Conservation (phyloP, 2,113 vertebrate genomes). For the human (Homo sapiens) region GRCh38 chr20:21098001-21098500, state of each 20-base stretch:
- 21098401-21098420: slow-evolving; percentile 61
- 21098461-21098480: slow-evolving; percentile 72
- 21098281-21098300: slow-evolving; percentile 49
- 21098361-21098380: slow-evolving; percentile 48
- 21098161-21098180: slow-evolving; percentile 68
- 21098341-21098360: not conserved
- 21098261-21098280: slow-evolving; percentile 62
- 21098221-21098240: slow-evolving; percentile 34
- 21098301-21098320: slow-evolving; percentile 52
- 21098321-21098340: slow-evolving; percentile 59
- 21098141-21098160: slow-evolving; percentile 62
- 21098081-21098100: slow-evolving; percentile 13
- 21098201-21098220: slow-evolving; percentile 71
- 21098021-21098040: slow-evolving; percentile 67
- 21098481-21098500: slow-evolving; percentile 65
- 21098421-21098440: slow-evolving; percentile 16
- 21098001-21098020: slow-evolving; percentile 49
- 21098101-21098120: slow-evolving; percentile 73
- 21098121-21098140: slow-evolving; percentile 61
- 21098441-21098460: slow-evolving; percentile 59
- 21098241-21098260: slow-evolving; percentile 68
- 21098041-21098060: slow-evolving; percentile 73
- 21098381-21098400: slow-evolving; percentile 57
- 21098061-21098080: slow-evolving; percentile 42
- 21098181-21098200: slow-evolving; percentile 69